Percentiles rank a stretch among this genome's conserved stretches.
These are phyloP conservation scores for Resseliella maxima DNA, from an alignment of 2,888 invertebrate species.

Conservation along the genomic window DNA sequence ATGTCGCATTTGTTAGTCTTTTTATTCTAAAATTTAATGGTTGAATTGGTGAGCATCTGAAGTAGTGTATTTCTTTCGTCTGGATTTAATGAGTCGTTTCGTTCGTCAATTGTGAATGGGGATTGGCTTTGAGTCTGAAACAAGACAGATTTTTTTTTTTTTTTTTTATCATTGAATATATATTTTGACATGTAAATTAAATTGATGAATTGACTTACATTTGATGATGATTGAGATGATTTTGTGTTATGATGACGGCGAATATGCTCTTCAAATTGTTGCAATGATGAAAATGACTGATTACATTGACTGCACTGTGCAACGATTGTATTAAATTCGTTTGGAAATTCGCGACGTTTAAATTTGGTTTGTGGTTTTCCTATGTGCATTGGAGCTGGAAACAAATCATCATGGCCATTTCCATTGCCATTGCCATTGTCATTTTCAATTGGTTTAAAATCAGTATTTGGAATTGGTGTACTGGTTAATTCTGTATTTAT, in stretches of 20 bases:
- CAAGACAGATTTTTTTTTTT: not conserved
- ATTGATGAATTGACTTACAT: not conserved
- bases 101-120: not conserved
- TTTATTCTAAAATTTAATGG: conserved; percentile 24
- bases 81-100: conserved; percentile 12
- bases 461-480: conserved; percentile 25
- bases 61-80: conserved; percentile 38
- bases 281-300: conserved; percentile 55
- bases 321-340: not conserved
- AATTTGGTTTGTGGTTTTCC: not conserved
- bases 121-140: not conserved
- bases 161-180: no score
- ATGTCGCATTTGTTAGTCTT: not conserved
- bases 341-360: not conserved
- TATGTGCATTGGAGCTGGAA: not conserved
- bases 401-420: not conserved
- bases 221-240: not conserved
- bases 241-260: conserved; percentile 45
- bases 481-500: not conserved
- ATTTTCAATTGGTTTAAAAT: conserved; percentile 17
- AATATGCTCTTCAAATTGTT: conserved; percentile 56
- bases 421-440: not conserved
- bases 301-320: conserved; percentile 56
- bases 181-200: not conserved
- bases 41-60: conserved; percentile 24